Conservation (phyloP, 1,140 invertebrate species). For the Parapsyche elsis region DNA sequence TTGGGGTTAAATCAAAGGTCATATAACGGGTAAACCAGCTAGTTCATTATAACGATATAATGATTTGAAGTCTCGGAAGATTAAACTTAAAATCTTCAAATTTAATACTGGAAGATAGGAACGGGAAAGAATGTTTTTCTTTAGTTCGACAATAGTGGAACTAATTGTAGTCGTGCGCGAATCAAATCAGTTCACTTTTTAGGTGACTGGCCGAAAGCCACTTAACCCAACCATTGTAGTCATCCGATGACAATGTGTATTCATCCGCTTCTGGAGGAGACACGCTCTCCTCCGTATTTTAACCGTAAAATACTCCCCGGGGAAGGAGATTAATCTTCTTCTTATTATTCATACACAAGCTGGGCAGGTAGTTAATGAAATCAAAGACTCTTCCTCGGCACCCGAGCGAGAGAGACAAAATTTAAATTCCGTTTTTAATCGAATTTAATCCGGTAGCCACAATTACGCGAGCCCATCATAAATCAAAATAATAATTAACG, state of each 20-base stretch:
- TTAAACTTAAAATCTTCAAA: no score
- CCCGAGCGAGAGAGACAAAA: not conserved
- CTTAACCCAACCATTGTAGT: not conserved
- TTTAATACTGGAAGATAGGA: no score
- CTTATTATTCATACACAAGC: slow-evolving; percentile 25
- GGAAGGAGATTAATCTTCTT: slow-evolving; percentile 31
- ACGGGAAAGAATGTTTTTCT: not conserved
- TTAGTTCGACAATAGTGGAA: slow-evolving; percentile 1
- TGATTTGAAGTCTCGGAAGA: no score
- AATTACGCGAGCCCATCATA: slow-evolving; percentile 50
- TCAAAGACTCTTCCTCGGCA: slow-evolving; percentile 17
- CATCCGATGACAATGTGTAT: slow-evolving; percentile 3
- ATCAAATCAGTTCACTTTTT: slow-evolving; percentile 1
- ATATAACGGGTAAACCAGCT: no score
- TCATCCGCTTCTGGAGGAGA: not conserved
- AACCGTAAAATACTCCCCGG: slow-evolving; percentile 11
- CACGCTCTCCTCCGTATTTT: not conserved
- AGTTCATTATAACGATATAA: no score
- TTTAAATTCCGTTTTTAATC: slow-evolving; percentile 54
- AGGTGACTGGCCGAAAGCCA: not conserved
- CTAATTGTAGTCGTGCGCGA: slow-evolving; percentile 14
- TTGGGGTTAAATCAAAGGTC: no score
- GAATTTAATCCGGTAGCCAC: slow-evolving; percentile 52
- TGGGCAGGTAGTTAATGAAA: slow-evolving; percentile 34
- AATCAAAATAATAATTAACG: slow-evolving; percentile 52